Conservation (phyloP, 1,140 invertebrate genomes). For the Sinonovacula constricta region DNA sequence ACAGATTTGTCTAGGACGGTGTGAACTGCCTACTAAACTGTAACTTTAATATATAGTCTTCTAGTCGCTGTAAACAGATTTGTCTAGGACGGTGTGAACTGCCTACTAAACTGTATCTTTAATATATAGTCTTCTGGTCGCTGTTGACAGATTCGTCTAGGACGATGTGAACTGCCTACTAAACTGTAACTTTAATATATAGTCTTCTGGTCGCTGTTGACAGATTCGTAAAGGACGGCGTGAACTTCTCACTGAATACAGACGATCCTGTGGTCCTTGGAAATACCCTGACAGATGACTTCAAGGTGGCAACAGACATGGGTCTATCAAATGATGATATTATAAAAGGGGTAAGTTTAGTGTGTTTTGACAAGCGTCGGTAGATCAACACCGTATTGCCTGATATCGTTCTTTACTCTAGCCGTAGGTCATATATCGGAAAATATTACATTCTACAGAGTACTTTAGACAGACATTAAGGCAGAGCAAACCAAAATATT, state of each 20-base stretch:
- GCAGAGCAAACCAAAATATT: not conserved
- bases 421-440: not conserved
- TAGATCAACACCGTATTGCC: not conserved
- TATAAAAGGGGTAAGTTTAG: slow-evolving; percentile 78
- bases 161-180: too few species aligned
- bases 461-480: not conserved
- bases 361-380: not conserved
- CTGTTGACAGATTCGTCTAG: too few species aligned
- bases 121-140: too few species aligned
- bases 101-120: too few species aligned
- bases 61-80: too few species aligned
- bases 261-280: slow-evolving; percentile 83
- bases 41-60: too few species aligned
- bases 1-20: too few species aligned
- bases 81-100: too few species aligned
- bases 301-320: slow-evolving; percentile 78
- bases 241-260: slow-evolving; percentile 83
- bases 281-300: slow-evolving; percentile 80
- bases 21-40: too few species aligned
- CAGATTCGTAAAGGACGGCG: slow-evolving; percentile 82
- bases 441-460: not conserved
- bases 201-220: too few species aligned
- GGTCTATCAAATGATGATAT: slow-evolving; percentile 81
- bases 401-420: not conserved
- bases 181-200: too few species aligned